phyloP scores from a whole-genome alignment of 2,113 vertebrate genomes.

The Notechis scutatus region DNA sequence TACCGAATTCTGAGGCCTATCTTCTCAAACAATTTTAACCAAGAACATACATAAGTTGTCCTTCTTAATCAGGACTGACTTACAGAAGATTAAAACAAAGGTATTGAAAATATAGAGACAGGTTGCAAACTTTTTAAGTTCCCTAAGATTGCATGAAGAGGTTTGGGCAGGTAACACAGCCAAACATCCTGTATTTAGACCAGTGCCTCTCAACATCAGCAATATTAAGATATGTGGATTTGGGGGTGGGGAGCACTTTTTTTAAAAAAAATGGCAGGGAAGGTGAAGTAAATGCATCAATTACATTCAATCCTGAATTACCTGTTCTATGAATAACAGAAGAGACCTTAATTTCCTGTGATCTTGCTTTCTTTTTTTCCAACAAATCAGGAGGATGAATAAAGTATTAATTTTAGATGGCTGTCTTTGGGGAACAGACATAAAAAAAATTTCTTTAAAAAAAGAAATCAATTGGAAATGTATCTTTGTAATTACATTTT shows the following conservation, averaged over 20 bases:
- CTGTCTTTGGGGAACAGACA: neutral
- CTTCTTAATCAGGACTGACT: neutral
- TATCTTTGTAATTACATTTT: neutral
- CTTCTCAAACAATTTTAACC: neutral
- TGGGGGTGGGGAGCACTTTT: neutral
- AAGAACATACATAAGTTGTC: neutral
- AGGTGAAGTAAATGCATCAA: neutral
- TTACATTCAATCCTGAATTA: neutral
- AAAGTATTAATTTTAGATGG: neutral
- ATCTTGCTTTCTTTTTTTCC: neutral
- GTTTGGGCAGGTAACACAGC: neutral
- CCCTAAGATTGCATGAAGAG: neutral
- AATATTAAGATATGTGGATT: neutral
- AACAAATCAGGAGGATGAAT: neutral
- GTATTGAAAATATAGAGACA: neutral
- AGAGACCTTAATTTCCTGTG: neutral
- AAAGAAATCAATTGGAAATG: neutral
- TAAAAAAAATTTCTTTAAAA: neutral
- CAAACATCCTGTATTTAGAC: neutral
- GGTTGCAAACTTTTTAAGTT: neutral
- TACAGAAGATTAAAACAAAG: neutral
- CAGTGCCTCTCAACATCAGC: neutral
- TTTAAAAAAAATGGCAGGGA: neutral
- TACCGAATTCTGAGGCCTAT: neutral
- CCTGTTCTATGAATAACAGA: neutral